Evolutionary conservation across 2,113 vertebrate species (phyloP).

Genomic region (Ceyx melanurus): DNA sequence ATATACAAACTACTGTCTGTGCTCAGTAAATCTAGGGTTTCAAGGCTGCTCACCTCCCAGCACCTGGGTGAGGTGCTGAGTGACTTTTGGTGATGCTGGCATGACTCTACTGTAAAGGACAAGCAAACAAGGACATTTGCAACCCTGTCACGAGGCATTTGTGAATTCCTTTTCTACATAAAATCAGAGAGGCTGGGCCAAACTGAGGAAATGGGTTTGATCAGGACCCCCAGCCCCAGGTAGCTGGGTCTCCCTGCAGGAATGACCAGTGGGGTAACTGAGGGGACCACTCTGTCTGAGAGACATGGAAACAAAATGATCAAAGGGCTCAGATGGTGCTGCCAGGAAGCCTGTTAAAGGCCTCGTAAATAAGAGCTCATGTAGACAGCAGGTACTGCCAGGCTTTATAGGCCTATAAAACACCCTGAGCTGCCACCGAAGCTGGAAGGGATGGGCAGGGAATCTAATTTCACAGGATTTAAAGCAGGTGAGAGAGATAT

Average conservation of each 20-base stretch:
- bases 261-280: not conserved
- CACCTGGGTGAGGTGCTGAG: not conserved
- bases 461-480: constrained; percentile 76
- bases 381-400: constrained; percentile 59
- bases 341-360: constrained; percentile 54
- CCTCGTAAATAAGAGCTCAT: constrained; percentile 61
- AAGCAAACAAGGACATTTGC: not conserved
- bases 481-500: constrained; percentile 74
- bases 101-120: not conserved
- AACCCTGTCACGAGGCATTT: not conserved
- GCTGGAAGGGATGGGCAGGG: constrained; percentile 58
- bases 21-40: not conserved
- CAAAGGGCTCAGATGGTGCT: constrained; percentile 6
- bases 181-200: not conserved
- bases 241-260: not conserved
- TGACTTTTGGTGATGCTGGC: not conserved
- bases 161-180: not conserved
- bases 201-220: not conserved
- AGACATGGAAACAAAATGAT: not conserved
- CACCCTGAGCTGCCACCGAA: constrained; percentile 50
- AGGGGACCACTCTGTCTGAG: not conserved
- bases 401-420: constrained; percentile 72
- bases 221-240: not conserved
- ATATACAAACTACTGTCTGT: not conserved
- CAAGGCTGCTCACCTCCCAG: not conserved